Evolutionary conservation across 2,113 vertebrate species (phyloP).

Genomic region (Laticauda colubrina): DNA sequence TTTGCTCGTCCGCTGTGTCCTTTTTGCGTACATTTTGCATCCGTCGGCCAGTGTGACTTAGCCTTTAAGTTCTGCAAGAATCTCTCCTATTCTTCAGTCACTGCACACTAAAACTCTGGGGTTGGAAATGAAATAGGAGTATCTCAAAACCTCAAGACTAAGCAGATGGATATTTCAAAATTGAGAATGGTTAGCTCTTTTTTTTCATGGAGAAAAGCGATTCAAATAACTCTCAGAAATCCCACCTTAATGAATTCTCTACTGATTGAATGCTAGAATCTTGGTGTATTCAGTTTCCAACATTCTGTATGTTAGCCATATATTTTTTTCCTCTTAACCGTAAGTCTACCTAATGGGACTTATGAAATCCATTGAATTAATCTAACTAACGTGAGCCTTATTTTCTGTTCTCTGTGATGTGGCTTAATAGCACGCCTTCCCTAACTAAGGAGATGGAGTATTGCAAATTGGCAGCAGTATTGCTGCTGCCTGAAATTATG

Average conservation of each 20-base stretch:
- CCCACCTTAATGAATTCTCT: background rate
- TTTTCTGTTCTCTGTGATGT: background rate
- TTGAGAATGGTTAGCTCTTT: background rate
- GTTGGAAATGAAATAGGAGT: background rate
- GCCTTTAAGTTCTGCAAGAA: background rate
- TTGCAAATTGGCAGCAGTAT: background rate
- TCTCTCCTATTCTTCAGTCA: background rate
- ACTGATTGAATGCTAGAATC: background rate
- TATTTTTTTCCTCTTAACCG: background rate
- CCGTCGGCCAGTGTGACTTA: too few species aligned
- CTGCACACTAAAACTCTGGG: background rate
- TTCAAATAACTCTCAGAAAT: background rate
- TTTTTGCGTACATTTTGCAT: too few species aligned
- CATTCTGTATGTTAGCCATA: background rate
- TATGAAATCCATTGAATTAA: background rate
- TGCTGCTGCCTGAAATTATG: background rate
- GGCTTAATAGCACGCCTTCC: background rate
- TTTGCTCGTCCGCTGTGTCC: too few species aligned
- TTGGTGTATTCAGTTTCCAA: background rate
- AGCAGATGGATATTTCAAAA: background rate
- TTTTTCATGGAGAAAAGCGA: background rate
- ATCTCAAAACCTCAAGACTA: background rate
- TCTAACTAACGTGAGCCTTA: background rate
- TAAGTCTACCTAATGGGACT: background rate
- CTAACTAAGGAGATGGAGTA: background rate